Evolutionary conservation across 1,140 invertebrate species (phyloP), one percentile per base, ranked within the genome.

Genomic region (Globodera ellingtonae): DNA sequence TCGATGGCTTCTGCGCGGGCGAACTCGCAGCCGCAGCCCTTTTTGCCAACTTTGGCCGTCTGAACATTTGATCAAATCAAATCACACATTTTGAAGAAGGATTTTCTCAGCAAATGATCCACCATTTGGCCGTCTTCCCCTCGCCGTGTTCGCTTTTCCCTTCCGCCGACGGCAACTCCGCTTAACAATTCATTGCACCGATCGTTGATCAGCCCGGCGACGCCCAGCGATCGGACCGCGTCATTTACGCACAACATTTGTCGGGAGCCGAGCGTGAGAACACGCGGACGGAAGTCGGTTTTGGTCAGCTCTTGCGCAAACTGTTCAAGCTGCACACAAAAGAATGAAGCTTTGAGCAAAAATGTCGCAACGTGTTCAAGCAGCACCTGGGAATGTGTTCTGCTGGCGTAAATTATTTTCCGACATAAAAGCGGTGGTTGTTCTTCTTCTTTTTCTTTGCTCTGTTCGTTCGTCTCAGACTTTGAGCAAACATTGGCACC

Each of bases 151-250:
- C 21, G 50, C 21, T 76, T 76, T 8, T 67, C 75, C 0, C 93
- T 24, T 94, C 93, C 88, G 92, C 92, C 4, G 94, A 93, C 84
- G 93, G 92, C 35, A 35, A 93, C 92, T 72, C 93, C 92, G 90
- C 93, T 93, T 90, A 94, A 94, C 85, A 98, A 89, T 84, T 98
- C 95, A 82, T 95, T 88, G 90, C 97, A 98, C 84, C 93, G 93
- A 90, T 98, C 96, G 92, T 98, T 98, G 35, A 98, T 96, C 6
- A 97, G 90, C 87, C 92, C 92, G 21, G 93, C 90, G 88, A 92
- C 93, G 81, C 93, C 93, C 35, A 98, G 90, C 84, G 92, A 92
- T 59, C 90, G 92, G 4, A 99, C 94, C 72, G 59, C 72, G 7
- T 76, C 75, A 65, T 76, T 76, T 10, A 79, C 75, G 74, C 77